Base-by-base conservation (phyloP, 2,888 invertebrate genomes). In the Oeneis ivallda region DNA sequence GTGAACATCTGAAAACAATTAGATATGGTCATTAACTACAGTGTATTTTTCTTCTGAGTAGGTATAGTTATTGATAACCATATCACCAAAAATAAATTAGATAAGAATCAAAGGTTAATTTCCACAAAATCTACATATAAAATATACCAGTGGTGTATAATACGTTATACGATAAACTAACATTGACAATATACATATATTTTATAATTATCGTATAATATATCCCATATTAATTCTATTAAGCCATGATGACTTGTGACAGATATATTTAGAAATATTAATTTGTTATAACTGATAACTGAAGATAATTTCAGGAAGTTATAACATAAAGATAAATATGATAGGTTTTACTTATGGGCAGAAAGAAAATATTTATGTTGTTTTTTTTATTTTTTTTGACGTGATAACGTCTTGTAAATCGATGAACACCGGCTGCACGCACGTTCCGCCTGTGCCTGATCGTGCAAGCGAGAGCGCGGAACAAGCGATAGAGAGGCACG, bases 161-260 rank as follows among this genome's bases (percentile, higher is more conserved):
- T n/a, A 60, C 19, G 34, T 13, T 34, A 60, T 49, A 60, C 50
- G 19, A 50, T 49, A 60, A 50, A 60, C 15, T 39, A 32, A 60
- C 37, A n/a, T 26, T n/a, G 10, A 61, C 15, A 11, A 65, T 62
- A 62, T 53, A 65, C 37, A 65, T 56, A 65, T 43, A 65, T 56
- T 19, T 26, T 45, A 63, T 65, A 60, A 56, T 43, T 49, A 60
- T 41, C 65, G 47, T 64, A 66, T 56, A 68, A 15, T 15, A 15
- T 49, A 65, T 63, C 66, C 66, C 71, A 69, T 68, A 68, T 69
- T 56, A 64, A 82, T 86, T 86, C 88, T 84, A 87, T 88, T 88
- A 88, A 86, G 88, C 88, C 88, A 88, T 88, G 88, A 87, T 59
- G 60, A 68, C 71, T 67, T 63, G 69, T 72, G 65, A 65, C 72